Conservation (phyloP, 2,797 vertebrate species). For the Siniperca scherzeri region DNA sequence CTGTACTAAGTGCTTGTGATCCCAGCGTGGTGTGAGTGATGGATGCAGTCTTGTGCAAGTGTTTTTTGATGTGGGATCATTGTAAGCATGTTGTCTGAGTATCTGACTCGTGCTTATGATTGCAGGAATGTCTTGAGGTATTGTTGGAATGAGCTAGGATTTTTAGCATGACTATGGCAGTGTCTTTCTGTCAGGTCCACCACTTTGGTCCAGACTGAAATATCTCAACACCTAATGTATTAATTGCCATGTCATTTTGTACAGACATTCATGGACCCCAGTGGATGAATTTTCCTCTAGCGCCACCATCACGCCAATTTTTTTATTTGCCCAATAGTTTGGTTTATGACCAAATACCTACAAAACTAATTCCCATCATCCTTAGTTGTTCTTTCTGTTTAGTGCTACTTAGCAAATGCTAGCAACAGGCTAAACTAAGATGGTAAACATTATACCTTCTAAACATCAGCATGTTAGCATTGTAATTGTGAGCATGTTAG, state of each 20-base stretch:
- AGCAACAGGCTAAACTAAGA: background rate
- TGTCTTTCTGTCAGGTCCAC: background rate
- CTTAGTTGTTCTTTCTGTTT: background rate
- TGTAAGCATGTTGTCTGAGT: slow-evolving; percentile 17
- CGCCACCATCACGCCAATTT: no score
- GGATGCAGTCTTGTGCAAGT: slow-evolving; percentile 40
- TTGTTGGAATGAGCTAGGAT: slow-evolving; percentile 13
- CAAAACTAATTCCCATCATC: background rate
- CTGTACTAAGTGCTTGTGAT: slow-evolving; percentile 48
- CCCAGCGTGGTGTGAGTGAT: slow-evolving; percentile 23
- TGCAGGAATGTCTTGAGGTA: slow-evolving; percentile 21
- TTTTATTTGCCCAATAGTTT: background rate
- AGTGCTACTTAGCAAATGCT: background rate
- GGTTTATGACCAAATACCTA: slow-evolving; percentile 8
- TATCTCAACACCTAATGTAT: background rate
- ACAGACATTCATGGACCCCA: background rate
- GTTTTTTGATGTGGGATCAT: slow-evolving; percentile 28
- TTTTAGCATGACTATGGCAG: background rate
- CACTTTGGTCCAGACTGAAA: background rate
- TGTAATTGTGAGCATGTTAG: background rate
- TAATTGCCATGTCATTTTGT: background rate
- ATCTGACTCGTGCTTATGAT: slow-evolving; percentile 17
- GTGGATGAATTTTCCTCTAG: no score
- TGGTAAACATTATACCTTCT: background rate
- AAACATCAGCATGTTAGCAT: background rate